phyloP scores from a whole-genome alignment of 2,888 invertebrate species.

The Argyresthia albistria region DNA sequence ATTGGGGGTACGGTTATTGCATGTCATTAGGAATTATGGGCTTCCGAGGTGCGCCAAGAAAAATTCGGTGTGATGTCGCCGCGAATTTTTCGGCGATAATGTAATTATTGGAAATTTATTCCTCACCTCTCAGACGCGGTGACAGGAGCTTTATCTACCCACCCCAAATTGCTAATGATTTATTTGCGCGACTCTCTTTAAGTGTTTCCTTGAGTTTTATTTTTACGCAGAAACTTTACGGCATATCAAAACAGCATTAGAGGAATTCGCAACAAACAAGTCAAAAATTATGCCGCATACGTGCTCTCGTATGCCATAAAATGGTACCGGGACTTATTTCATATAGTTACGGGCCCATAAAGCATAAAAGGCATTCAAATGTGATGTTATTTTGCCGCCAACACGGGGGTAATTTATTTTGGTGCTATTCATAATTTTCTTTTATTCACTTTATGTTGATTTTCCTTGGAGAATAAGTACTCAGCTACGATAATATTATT shows the following conservation, averaged over 20 bases:
- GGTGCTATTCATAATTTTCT: conserved; percentile 72
- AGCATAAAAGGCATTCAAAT: conserved; percentile 73
- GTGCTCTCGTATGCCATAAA: conserved; percentile 65
- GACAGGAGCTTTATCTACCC: conserved; percentile 5
- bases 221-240: neutral
- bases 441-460: conserved; percentile 74
- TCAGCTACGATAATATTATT: conserved; percentile 71
- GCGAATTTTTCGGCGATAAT: conserved; percentile 53
- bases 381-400: conserved; percentile 73
- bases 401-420: conserved; percentile 69
- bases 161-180: neutral
- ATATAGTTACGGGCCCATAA: conserved; percentile 68
- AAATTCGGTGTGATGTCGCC: conserved; percentile 50
- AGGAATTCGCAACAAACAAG: conserved; percentile 42
- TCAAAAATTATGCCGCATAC: conserved; percentile 63
- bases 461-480: conserved; percentile 65
- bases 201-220: no score
- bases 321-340: conserved; percentile 56
- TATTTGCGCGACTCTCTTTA: neutral
- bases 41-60: conserved; percentile 51
- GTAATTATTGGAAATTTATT: conserved; percentile 71
- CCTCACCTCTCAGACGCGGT: conserved; percentile 21
- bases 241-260: neutral
- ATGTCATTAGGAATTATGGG: conserved; percentile 74
- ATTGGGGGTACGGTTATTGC: conserved; percentile 73